phyloP scores from a whole-genome alignment of 2,797 vertebrate species.

The Darevskia nairensis region DNA sequence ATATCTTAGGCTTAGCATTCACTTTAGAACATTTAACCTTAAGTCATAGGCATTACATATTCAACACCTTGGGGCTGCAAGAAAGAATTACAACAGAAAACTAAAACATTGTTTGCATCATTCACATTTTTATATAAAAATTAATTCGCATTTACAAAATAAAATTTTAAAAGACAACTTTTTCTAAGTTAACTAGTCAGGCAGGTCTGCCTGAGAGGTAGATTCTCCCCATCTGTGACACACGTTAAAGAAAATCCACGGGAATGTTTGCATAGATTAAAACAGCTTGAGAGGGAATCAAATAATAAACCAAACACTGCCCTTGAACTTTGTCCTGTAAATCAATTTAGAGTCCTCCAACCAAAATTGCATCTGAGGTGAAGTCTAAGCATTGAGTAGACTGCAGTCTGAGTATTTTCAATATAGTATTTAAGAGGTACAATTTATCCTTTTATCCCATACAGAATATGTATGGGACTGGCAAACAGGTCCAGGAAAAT shows the following conservation, averaged over 20 bases:
- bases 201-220: slow-evolving; percentile 59
- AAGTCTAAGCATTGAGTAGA: background rate
- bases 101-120: slow-evolving; percentile 52
- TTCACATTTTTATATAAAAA: slow-evolving; percentile 47
- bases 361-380: background rate
- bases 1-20: slow-evolving; percentile 24
- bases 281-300: background rate
- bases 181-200: slow-evolving; percentile 43
- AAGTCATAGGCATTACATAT: slow-evolving; percentile 40
- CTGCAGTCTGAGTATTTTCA: slow-evolving; percentile 16
- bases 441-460: background rate
- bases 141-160: slow-evolving; percentile 25
- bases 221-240: slow-evolving; percentile 48
- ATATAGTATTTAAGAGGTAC: background rate
- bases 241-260: slow-evolving; percentile 7
- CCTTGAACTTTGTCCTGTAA: slow-evolving; percentile 1
- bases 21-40: slow-evolving; percentile 19
- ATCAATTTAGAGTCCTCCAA: slow-evolving; percentile 6
- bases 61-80: slow-evolving; percentile 17
- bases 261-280: background rate
- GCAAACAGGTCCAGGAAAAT: slow-evolving; percentile 1
- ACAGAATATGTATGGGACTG: slow-evolving; percentile 18
- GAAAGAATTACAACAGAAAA: slow-evolving; percentile 29
- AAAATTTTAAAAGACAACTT: slow-evolving; percentile 33
- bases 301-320: background rate